phyloP scores from a whole-genome alignment of 1,140 invertebrate species.

The Solenopsis fugax region DNA sequence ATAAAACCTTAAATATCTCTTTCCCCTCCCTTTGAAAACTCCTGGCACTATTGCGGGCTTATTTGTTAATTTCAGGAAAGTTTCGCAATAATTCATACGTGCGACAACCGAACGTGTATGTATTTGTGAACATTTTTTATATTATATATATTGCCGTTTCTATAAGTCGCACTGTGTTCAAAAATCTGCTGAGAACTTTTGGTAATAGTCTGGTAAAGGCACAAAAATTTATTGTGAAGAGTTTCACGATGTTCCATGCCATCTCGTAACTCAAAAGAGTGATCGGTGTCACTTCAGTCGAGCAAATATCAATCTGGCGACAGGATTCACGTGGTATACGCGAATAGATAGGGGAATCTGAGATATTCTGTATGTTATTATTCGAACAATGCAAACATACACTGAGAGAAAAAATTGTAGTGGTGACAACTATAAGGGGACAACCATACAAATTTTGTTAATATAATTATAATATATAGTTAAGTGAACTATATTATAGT shows the following conservation, averaged over 20 bases:
- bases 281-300: background rate
- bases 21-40: background rate
- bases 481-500: too few relatives aligned
- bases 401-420: too few relatives aligned
- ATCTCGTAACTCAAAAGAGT: background rate
- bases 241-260: background rate
- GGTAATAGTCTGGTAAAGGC: background rate
- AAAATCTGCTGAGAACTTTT: background rate
- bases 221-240: constrained; percentile 1
- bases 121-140: background rate
- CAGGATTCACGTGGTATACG: background rate
- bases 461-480: too few relatives aligned
- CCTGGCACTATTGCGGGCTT: background rate
- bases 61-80: constrained; percentile 48
- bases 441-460: too few relatives aligned
- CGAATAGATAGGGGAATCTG: background rate
- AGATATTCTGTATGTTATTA: constrained; percentile 31
- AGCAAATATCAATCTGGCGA: constrained; percentile 10
- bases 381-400: constrained; percentile 1
- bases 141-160: background rate
- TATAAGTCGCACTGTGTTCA: background rate
- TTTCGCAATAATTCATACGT: constrained; percentile 26
- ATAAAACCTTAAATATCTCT: constrained; percentile 42
- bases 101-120: background rate
- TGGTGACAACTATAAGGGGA: too few relatives aligned